A percentile compares a stretch with the other conserved stretches of the same genome.
Evolutionary conservation across 2,113 vertebrate species (phyloP).

Genomic region (Montifringilla adamsi): DNA sequence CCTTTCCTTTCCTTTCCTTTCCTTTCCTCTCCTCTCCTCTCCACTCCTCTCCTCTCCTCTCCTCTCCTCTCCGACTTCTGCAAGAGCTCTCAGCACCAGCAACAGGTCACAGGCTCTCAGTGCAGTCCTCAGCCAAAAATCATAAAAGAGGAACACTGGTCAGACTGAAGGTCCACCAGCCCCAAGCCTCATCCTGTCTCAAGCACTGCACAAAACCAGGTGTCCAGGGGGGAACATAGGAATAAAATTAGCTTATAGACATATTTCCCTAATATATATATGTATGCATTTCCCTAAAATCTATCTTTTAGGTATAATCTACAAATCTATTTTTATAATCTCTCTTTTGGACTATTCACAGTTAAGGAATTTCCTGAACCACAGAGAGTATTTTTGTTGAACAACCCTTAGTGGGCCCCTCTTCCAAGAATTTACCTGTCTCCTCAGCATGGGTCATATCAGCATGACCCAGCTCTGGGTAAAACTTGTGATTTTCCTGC

Average conservation of each 20-base stretch:
- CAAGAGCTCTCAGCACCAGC: not conserved
- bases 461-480: accelerated
- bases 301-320: not conserved
- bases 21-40: too few relatives aligned
- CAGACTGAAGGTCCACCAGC: not conserved
- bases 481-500: not conserved
- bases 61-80: not conserved
- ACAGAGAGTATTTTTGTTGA: not conserved
- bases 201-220: not conserved
- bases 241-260: not conserved
- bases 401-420: not conserved
- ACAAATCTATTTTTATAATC: not conserved
- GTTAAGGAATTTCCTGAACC: not conserved
- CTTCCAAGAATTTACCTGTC: not conserved
- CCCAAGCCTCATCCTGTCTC: not conserved
- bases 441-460: not conserved
- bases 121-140: not conserved
- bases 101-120: not conserved
- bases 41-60: too few relatives aligned
- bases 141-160: not conserved
- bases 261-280: not conserved
- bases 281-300: not conserved
- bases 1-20: too few relatives aligned
- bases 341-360: not conserved
- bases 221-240: not conserved